Evolutionary conservation across 2,888 invertebrate species (phyloP).

Genomic region (Hirtodrosophila cameraria): DNA sequence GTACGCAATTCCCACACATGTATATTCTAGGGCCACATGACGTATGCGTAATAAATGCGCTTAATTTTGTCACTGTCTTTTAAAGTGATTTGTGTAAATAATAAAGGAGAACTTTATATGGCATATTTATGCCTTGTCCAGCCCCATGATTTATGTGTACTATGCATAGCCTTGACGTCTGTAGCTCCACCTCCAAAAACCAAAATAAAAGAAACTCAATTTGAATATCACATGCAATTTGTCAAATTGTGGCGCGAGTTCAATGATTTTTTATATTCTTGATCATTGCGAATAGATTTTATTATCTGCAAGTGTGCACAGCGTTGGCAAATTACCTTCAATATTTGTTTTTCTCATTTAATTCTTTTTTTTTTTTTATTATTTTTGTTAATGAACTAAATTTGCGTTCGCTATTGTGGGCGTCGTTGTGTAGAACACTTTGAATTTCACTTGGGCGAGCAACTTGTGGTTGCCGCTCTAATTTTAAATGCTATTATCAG

Average conservation of each 20-base stretch:
- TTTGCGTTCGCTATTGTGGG: conserved; percentile 29
- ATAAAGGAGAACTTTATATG: conserved; percentile 35
- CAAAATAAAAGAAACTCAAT: conserved; percentile 26
- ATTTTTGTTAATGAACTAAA: conserved; percentile 44
- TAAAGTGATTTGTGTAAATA: conserved; percentile 24
- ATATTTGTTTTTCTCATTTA: conserved; percentile 3
- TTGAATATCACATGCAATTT: conserved; percentile 65
- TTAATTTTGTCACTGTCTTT: conserved; percentile 34
- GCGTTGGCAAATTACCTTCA: conserved; percentile 51
- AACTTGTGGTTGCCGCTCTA: conserved; percentile 4
- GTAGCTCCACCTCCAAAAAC: conserved; percentile 28
- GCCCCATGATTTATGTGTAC: conserved; percentile 61
- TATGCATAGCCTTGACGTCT: conserved; percentile 57
- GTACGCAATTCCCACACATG: background rate
- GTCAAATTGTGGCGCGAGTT: conserved; percentile 54
- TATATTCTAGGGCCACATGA: conserved; percentile 5
- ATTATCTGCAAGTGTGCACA: conserved; percentile 62
- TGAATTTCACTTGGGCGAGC: conserved; percentile 28
- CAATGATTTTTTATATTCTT: conserved; percentile 32
- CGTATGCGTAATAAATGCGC: conserved; percentile 18
- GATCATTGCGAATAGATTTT: conserved; percentile 41
- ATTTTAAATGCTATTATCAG: conserved; percentile 39
- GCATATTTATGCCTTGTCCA: conserved; percentile 40
- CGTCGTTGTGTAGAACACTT: conserved; percentile 28
- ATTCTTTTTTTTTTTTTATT: conserved; percentile 15